Evolutionary conservation across 2,888 invertebrate species (phyloP).

Genomic region (Eumerus sabulonum): DNA sequence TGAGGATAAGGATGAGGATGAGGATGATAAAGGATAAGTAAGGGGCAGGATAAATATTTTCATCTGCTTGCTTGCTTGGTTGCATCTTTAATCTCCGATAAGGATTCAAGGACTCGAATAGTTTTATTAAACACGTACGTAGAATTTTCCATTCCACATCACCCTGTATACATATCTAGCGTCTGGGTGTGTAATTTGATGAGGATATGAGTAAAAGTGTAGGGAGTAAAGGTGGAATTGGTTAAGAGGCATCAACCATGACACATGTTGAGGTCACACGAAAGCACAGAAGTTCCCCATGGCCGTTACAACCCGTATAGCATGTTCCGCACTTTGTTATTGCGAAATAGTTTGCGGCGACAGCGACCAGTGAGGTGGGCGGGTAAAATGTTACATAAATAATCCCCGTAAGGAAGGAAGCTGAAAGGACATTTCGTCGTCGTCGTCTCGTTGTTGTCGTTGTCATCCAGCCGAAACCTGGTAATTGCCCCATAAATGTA

Average conservation of each 20-base stretch:
- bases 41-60: slow-evolving; percentile 40
- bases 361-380: neutral
- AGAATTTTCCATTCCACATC: neutral
- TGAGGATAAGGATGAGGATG: too few relatives aligned
- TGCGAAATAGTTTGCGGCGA: slow-evolving; percentile 31
- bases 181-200: slow-evolving; percentile 46
- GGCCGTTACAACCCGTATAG: slow-evolving; percentile 35
- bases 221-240: too few relatives aligned
- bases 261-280: slow-evolving; percentile 50
- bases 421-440: slow-evolving; percentile 18
- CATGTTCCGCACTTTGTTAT: slow-evolving; percentile 33
- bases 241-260: slow-evolving; percentile 22
- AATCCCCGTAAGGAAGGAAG: slow-evolving; percentile 17
- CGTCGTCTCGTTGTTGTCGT: neutral
- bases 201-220: neutral
- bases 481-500: slow-evolving; percentile 56
- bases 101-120: slow-evolving; percentile 37
- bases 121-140: slow-evolving; percentile 35
- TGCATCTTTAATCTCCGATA: slow-evolving; percentile 42
- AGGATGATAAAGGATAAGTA: too few relatives aligned
- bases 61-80: slow-evolving; percentile 50
- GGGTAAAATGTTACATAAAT: slow-evolving; percentile 39
- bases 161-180: neutral
- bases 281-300: slow-evolving; percentile 14
- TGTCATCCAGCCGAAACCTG: slow-evolving; percentile 33